These are phyloP conservation scores for Lamproptera curius DNA, from an alignment of 2,888 invertebrate species.

Conservation along the genomic window DNA sequence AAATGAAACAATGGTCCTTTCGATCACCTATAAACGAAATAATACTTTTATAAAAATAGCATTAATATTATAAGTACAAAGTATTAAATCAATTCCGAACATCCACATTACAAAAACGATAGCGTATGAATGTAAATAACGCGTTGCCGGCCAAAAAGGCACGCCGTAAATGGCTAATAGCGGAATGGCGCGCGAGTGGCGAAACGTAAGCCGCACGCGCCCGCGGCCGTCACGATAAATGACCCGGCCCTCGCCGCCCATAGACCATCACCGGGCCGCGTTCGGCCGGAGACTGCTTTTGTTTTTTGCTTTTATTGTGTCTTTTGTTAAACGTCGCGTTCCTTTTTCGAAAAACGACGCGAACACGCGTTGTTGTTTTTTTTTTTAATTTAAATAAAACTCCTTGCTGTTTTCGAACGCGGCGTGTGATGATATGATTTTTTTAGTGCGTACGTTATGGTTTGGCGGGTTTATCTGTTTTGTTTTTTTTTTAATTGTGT, in stretches of 20 bases:
- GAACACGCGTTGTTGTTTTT: constrained; percentile 21
- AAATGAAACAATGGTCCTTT: no score
- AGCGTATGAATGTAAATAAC: no score
- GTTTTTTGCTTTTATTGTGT: constrained; percentile 40
- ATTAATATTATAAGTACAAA: no score
- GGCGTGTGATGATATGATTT: constrained; percentile 22
- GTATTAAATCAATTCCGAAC: no score
- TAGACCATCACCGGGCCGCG: constrained; percentile 60
- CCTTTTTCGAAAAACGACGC: constrained; percentile 35
- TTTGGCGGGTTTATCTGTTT: no score
- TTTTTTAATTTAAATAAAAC: constrained; percentile 13
- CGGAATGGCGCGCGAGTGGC: constrained; percentile 45
- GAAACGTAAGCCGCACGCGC: constrained; percentile 57
- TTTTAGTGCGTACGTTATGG: background rate
- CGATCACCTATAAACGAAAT: no score
- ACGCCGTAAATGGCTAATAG: constrained; percentile 27
- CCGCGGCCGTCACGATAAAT: constrained; percentile 69
- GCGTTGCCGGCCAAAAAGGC: background rate
- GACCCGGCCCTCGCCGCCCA: constrained; percentile 56
- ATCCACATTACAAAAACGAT: no score
- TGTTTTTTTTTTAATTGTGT: no score
- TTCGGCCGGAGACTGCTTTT: constrained; percentile 52
- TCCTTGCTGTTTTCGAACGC: constrained; percentile 17
- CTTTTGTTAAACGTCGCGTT: constrained; percentile 22
- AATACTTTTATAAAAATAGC: no score